Evolutionary conservation across 1,140 invertebrate species (phyloP).

Genomic region (Conopomorpha cramerella): DNA sequence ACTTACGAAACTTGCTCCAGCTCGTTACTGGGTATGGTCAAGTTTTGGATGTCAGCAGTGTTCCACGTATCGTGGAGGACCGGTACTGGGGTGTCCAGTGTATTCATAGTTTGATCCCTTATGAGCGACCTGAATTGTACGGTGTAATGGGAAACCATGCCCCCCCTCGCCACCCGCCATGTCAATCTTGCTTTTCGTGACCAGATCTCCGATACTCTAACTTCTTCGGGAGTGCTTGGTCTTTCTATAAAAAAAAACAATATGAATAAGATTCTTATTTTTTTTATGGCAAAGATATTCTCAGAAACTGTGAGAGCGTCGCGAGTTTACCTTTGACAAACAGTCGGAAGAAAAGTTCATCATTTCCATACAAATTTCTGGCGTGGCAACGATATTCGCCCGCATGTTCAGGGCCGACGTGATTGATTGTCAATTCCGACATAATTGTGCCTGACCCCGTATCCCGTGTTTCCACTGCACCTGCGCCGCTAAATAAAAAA

Average conservation of each 20-base stretch:
- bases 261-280: not conserved
- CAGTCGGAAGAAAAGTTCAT: conserved; percentile 31
- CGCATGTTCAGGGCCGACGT: conserved; percentile 41
- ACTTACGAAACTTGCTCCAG: conserved; percentile 45
- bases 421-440: conserved; percentile 42
- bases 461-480: conserved; percentile 43
- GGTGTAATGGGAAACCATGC: conserved; percentile 41
- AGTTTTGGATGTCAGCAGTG: conserved; percentile 34
- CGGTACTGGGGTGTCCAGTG: conserved; percentile 36
- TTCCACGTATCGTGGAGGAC: conserved; percentile 40
- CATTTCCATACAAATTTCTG: conserved; percentile 39
- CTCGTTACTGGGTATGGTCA: conserved; percentile 41
- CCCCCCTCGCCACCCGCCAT: conserved; percentile 33
- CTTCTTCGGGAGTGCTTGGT: conserved; percentile 41
- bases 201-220: conserved; percentile 46
- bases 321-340: conserved; percentile 47
- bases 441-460: conserved; percentile 27
- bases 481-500: conserved; percentile 41
- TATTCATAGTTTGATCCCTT: conserved; percentile 23
- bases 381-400: conserved; percentile 45
- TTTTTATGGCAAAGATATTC: no score
- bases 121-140: conserved; percentile 36
- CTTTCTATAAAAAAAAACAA: conserved; percentile 22
- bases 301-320: no score
- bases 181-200: conserved; percentile 39